These are phyloP conservation scores for Eulithis testata DNA, from an alignment of 2,888 invertebrate genomes.

Conservation along the genomic window DNA sequence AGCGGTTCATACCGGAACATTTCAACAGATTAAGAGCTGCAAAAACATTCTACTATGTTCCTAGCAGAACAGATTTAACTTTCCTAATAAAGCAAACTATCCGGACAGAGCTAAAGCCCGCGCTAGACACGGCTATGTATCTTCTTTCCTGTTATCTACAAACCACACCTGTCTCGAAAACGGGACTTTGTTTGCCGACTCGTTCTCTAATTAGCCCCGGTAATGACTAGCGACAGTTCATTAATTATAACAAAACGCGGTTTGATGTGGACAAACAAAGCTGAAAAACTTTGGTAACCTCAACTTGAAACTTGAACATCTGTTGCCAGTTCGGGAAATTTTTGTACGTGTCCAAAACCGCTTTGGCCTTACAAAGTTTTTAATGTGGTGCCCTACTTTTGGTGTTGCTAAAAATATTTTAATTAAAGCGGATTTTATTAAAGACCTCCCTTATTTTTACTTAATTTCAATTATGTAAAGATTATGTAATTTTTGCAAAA, in stretches of 20 bases:
- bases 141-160: constrained; percentile 51
- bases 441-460: too few relatives aligned
- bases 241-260: constrained; percentile 70
- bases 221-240: constrained; percentile 68
- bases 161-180: constrained; percentile 67
- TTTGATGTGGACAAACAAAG: constrained; percentile 56
- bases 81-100: constrained; percentile 47
- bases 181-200: constrained; percentile 64
- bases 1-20: constrained; percentile 26
- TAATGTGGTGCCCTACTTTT: constrained; percentile 47
- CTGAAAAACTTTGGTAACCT: constrained; percentile 53
- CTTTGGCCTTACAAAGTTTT: constrained; percentile 51
- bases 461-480: too few relatives aligned
- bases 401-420: constrained; percentile 41
- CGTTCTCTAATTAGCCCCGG: constrained; percentile 69
- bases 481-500: too few relatives aligned
- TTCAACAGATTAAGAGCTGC: constrained; percentile 35
- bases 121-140: constrained; percentile 53
- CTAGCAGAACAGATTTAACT: constrained; percentile 44
- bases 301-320: constrained; percentile 57
- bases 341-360: constrained; percentile 47
- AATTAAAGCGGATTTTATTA: constrained; percentile 4
- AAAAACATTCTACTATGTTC: constrained; percentile 41
- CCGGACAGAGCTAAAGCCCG: constrained; percentile 49
- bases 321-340: constrained; percentile 53